Evolutionary conservation across 2,113 vertebrate species (phyloP).

Genomic region (Cottus gobio): DNA sequence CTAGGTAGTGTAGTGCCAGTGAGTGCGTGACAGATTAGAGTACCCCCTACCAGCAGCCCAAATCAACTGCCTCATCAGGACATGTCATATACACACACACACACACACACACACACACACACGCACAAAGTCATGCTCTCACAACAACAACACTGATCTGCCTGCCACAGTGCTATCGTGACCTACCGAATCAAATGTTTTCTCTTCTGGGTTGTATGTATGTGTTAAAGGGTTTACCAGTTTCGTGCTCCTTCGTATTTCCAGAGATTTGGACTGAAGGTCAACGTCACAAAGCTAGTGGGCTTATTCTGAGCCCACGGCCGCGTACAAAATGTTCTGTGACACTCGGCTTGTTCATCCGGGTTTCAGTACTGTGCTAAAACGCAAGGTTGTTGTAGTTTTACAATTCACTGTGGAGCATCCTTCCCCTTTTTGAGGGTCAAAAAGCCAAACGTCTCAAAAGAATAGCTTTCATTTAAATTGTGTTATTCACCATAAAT

Average conservation of each 20-base stretch:
- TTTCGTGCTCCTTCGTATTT: constrained; percentile 36
- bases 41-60: constrained; percentile 75
- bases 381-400: constrained; percentile 19
- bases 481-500: too few species aligned
- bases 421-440: constrained; percentile 12
- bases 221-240: constrained; percentile 34
- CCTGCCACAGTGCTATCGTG: constrained; percentile 38
- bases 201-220: constrained; percentile 9
- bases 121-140: constrained; percentile 31
- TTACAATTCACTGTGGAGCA: constrained; percentile 10
- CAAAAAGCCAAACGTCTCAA: not conserved
- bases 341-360: constrained; percentile 39
- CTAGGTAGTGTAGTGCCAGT: constrained; percentile 68
- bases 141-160: constrained; percentile 43
- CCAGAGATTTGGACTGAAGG: constrained; percentile 47
- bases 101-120: not conserved
- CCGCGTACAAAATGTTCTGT: constrained; percentile 52
- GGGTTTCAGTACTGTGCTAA: constrained; percentile 1
- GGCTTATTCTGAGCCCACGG: constrained; percentile 40
- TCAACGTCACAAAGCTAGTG: constrained; percentile 30
- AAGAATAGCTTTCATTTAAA: not conserved
- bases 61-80: constrained; percentile 72
- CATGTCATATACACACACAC: constrained; percentile 48
- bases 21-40: constrained; percentile 77
- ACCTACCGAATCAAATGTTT: constrained; percentile 44